A percentile compares a stretch with the other conserved stretches of the same genome.
These are phyloP conservation scores for Cyclophora albipunctata DNA, from an alignment of 2,888 invertebrate species.

Conservation along the genomic window DNA sequence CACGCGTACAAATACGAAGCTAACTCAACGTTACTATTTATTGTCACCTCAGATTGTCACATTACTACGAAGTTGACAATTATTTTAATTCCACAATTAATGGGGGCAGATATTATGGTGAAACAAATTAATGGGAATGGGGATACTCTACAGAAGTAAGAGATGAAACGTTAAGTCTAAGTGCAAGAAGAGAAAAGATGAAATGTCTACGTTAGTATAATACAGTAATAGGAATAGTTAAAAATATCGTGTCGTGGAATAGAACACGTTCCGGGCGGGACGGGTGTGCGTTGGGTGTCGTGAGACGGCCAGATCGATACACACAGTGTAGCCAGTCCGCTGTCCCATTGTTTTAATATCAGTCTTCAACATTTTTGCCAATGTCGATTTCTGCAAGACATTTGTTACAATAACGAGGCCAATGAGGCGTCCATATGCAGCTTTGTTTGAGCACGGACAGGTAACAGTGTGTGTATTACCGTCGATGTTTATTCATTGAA, in stretches of 20 bases:
- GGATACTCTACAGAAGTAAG: constrained; percentile 3
- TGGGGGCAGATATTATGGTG: background rate
- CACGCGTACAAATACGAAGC: constrained; percentile 9
- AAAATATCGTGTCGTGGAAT: constrained; percentile 64
- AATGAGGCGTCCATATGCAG: too few species aligned
- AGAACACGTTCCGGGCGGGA: constrained; percentile 70
- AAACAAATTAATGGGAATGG: constrained; percentile 2
- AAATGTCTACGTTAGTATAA: constrained; percentile 29
- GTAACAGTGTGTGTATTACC: constrained; percentile 4
- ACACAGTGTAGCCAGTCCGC: constrained; percentile 1
- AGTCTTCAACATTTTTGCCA: too few species aligned
- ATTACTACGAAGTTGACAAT: constrained; percentile 28
- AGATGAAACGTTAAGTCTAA: constrained; percentile 29
- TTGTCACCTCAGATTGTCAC: constrained; percentile 29
- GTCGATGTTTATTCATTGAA: constrained; percentile 4
- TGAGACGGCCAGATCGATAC: constrained; percentile 17
- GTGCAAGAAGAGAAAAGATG: constrained; percentile 48
- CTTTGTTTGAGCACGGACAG: constrained; percentile 2
- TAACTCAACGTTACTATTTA: constrained; percentile 35
- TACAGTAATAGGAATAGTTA: constrained; percentile 24
- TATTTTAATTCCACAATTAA: background rate
- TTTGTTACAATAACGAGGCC: too few species aligned
- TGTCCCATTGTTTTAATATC: too few species aligned
- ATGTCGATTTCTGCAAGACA: too few species aligned
- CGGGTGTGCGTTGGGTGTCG: constrained; percentile 65